A percentile compares a stretch with the other conserved stretches of the same genome.
Evolutionary conservation across 2,797 vertebrate genomes (phyloP).

Genomic region (Moxostoma hubbsi): DNA sequence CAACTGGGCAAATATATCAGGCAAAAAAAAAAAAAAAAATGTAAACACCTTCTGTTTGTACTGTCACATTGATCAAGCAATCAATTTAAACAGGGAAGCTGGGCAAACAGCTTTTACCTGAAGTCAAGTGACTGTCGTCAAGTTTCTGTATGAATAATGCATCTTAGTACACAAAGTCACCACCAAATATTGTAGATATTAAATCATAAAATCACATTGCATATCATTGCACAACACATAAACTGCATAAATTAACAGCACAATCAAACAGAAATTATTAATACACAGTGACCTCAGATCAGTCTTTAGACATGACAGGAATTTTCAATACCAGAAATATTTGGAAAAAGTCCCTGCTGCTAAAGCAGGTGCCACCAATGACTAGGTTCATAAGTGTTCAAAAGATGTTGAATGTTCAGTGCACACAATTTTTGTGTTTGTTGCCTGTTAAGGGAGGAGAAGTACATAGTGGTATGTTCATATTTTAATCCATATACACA

Average conservation of each 20-base stretch:
- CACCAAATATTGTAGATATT: background rate
- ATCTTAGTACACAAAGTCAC: background rate
- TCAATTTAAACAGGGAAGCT: background rate
- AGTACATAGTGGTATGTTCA: constrained; percentile 20
- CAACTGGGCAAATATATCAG: constrained; percentile 26
- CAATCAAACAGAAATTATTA: background rate
- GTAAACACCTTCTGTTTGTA: constrained; percentile 12
- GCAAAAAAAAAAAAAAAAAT: background rate
- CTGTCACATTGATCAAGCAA: background rate
- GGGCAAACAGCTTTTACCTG: background rate
- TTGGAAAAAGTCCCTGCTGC: background rate
- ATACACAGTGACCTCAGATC: background rate
- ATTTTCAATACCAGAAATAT: background rate
- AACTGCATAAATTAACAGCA: background rate
- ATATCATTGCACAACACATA: background rate
- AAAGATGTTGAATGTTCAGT: background rate
- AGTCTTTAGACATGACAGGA: background rate
- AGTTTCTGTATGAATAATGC: constrained; percentile 7
- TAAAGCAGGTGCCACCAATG: background rate
- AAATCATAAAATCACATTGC: background rate
- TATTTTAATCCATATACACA: constrained; percentile 3
- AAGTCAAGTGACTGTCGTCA: background rate
- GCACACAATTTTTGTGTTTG: background rate
- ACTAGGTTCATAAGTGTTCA: background rate
- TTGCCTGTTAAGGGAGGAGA: constrained; percentile 18